Evolutionary conservation across 2,113 vertebrate species (phyloP).

Genomic region (Dendropsophus ebraccatus): DNA sequence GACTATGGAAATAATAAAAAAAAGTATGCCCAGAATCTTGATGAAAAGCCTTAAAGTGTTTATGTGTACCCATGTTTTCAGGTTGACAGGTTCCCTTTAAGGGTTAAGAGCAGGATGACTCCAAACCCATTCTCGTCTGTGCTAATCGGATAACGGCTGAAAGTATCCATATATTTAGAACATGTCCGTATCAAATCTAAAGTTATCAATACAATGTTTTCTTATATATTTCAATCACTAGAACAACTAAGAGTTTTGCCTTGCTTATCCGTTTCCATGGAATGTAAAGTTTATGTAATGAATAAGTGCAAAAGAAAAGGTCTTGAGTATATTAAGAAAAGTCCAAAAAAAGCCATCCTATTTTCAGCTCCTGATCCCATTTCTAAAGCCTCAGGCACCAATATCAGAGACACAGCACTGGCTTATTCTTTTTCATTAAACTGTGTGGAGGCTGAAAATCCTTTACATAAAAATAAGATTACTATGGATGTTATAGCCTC

Average conservation of each 20-base stretch:
- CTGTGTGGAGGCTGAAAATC: constrained; percentile 36
- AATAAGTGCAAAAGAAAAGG: neutral
- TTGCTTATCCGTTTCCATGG: neutral
- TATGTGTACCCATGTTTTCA: too few relatives aligned
- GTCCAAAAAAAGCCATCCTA: neutral
- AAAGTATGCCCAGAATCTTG: too few relatives aligned
- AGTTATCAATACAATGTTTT: neutral
- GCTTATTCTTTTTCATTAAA: constrained; percentile 26
- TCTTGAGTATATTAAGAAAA: neutral
- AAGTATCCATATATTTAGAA: too few relatives aligned
- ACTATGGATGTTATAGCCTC: constrained; percentile 45
- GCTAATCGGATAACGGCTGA: too few relatives aligned
- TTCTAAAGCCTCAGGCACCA: constrained; percentile 29
- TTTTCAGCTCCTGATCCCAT: constrained; percentile 3
- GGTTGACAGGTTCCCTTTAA: too few relatives aligned
- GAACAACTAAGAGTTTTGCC: neutral
- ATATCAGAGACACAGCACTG: constrained; percentile 21
- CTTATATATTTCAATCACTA: neutral
- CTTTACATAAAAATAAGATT: constrained; percentile 41
- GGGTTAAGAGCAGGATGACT: too few relatives aligned
- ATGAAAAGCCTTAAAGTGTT: too few relatives aligned
- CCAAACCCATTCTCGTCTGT: too few relatives aligned
- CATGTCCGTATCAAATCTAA: neutral
- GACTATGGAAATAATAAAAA: too few relatives aligned
- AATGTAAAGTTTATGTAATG: neutral